Evolutionary conservation across 2,888 invertebrate species (phyloP).

Genomic region (Cyrtodaria siliqua): DNA sequence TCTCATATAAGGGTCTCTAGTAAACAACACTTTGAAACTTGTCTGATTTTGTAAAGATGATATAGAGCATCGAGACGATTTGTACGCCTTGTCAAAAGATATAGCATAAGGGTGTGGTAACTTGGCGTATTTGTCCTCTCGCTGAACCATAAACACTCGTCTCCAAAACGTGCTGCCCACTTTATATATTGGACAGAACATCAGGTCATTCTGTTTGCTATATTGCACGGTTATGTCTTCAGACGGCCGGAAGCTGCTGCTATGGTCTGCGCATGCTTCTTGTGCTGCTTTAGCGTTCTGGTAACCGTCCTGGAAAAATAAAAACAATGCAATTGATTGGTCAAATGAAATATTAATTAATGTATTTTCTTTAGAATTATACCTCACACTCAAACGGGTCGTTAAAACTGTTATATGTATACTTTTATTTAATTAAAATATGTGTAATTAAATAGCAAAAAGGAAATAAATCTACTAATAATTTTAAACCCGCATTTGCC

Average conservation of each 20-base stretch:
- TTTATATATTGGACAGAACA: slow-evolving; percentile 48
- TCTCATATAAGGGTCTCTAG: slow-evolving; percentile 69
- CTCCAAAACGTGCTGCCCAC: slow-evolving; percentile 51
- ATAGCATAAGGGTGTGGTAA: slow-evolving; percentile 38
- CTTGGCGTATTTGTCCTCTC: slow-evolving; percentile 12
- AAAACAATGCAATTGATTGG: too few species aligned
- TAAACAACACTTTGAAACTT: slow-evolving; percentile 63
- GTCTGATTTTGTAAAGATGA: background rate
- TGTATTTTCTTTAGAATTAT: too few species aligned
- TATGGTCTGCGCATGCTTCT: background rate
- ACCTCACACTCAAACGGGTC: too few species aligned
- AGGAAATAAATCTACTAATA: too few species aligned
- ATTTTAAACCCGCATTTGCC: too few species aligned
- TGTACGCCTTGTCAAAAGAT: slow-evolving; percentile 39
- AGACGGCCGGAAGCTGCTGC: background rate
- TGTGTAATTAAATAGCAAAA: too few species aligned
- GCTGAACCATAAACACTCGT: slow-evolving; percentile 46
- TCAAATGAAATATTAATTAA: too few species aligned
- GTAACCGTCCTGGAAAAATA: background rate
- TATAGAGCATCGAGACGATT: background rate
- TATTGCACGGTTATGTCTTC: slow-evolving; percentile 9
- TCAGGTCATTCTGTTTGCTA: slow-evolving; percentile 7
- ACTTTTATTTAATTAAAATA: too few species aligned
- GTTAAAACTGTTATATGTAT: too few species aligned
- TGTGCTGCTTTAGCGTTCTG: background rate